Evolutionary conservation across 2,113 vertebrate species (phyloP).

Genomic region (Aythya baeri): DNA sequence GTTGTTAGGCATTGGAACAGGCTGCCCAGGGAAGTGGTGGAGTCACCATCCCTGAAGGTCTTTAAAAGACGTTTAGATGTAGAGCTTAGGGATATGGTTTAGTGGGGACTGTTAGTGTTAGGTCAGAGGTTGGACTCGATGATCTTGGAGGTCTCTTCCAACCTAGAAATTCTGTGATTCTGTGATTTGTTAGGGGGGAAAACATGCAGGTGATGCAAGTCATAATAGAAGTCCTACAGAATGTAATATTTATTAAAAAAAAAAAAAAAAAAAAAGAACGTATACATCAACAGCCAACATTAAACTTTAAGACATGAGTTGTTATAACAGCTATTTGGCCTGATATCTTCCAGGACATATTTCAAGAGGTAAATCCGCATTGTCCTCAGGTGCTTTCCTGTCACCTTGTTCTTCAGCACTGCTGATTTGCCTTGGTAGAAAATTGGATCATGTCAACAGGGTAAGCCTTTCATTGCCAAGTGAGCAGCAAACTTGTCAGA

Average conservation of each 20-base stretch:
- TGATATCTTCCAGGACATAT: background rate
- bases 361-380: background rate
- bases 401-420: background rate
- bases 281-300: background rate
- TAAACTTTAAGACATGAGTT: background rate
- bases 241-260: background rate
- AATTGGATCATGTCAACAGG: background rate
- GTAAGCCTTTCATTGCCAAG: background rate
- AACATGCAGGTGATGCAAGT: background rate
- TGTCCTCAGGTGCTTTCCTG: accelerated
- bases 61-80: too few species aligned
- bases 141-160: too few species aligned
- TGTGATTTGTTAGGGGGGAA: background rate
- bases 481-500: background rate
- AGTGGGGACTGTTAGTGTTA: too few species aligned
- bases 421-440: background rate
- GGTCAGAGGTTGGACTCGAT: too few species aligned
- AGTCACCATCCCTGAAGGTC: too few species aligned
- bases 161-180: too few species aligned
- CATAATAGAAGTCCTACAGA: background rate
- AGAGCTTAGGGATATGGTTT: too few species aligned
- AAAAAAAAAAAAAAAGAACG: background rate
- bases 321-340: background rate
- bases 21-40: too few species aligned
- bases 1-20: too few species aligned